Evolutionary conservation across 2,888 invertebrate species (phyloP).

Genomic region (Sinelater perroti): DNA sequence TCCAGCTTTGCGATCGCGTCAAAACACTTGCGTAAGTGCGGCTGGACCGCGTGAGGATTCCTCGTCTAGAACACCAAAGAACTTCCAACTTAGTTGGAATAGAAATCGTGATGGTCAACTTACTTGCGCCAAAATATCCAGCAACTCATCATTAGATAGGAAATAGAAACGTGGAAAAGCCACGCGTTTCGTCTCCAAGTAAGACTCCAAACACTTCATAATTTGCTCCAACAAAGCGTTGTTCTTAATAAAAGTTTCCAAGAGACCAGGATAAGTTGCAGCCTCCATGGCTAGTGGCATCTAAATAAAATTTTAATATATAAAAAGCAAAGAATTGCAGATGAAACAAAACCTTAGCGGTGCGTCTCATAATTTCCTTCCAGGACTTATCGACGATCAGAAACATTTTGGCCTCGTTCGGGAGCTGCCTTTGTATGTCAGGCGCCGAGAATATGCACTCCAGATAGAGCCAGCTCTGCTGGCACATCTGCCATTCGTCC

Average conservation of each 20-base stretch:
- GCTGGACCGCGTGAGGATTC: slow-evolving; percentile 89
- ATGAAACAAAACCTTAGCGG: slow-evolving; percentile 74
- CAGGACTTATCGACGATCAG: slow-evolving; percentile 87
- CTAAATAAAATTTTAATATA: slow-evolving; percentile 54
- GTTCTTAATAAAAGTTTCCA: slow-evolving; percentile 74
- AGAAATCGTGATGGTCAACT: not conserved
- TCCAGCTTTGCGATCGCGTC: slow-evolving; percentile 82
- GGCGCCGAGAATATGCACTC: slow-evolving; percentile 95
- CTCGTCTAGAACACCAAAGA: slow-evolving; percentile 72
- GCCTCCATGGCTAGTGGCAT: slow-evolving; percentile 83
- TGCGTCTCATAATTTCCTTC: slow-evolving; percentile 86
- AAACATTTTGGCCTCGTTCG: slow-evolving; percentile 89
- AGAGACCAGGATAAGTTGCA: slow-evolving; percentile 75
- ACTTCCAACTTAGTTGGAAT: too few relatives aligned
- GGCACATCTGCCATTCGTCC: slow-evolving; percentile 91
- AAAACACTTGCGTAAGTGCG: slow-evolving; percentile 89
- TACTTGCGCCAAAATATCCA: slow-evolving; percentile 89
- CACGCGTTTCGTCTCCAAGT: slow-evolving; percentile 86
- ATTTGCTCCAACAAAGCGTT: slow-evolving; percentile 87
- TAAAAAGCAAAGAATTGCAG: too few relatives aligned
- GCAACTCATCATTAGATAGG: slow-evolving; percentile 86
- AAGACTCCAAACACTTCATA: slow-evolving; percentile 88
- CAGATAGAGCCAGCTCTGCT: slow-evolving; percentile 93
- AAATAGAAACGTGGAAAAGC: slow-evolving; percentile 92
- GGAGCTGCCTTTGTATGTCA: slow-evolving; percentile 92